Evolutionary conservation across 2,797 vertebrate genomes (phyloP), one percentile per base, ranked within the genome.

Genomic region (Diglossa cyanea): DNA sequence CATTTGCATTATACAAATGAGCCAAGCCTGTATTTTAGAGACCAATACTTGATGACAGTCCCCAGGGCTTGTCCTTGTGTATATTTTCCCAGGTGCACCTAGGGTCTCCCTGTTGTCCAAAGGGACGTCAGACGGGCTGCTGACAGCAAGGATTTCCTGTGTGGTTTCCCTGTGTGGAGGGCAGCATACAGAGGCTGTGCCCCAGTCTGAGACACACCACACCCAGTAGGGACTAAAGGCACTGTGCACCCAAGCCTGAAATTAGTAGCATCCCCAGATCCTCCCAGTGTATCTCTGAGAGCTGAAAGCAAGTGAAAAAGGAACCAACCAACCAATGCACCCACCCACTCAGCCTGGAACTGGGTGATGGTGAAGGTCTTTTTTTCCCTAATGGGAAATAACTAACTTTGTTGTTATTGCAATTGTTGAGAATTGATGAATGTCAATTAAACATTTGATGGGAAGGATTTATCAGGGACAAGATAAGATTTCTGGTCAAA

Each of bases 41-140:
- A 42, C 9, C 9, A 18, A 12, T 42, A 4, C 13, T 55, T 1
- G 1, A 6, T 48, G 7, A 11, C 30, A 30, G 30, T 53, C 12
- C 28, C 3, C 37, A 55, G 45, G 33, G 20, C 6, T 55, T 48
- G 33, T 45, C 30, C 7, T 79, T 12, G 11, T 71, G 35, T 40
- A 5, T 62, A 3, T 24, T 62, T 73, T 50, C 51, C 35, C 18
- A 58, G 7, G 6, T 45, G n/a, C 57, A 16, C 16, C 6, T 24
- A n/a, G 21, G 14, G 11, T 73, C 26, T 62, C 18, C 18, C 30
- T 57, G 20, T 5, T 57, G 6, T 54, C 44, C 65, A 66, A 80
- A 83, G 11, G 6, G 12, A 70, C 30, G 37, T 72, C 23, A 66
- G 39, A 4, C 1, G 20, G 16, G 12, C 39, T 54, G 39, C 70